Percentiles rank a stretch among this genome's conserved stretches.
These are phyloP conservation scores for Hippasteria phrygiana DNA, from an alignment of 53 echinoderm and acorn worm genomes.

Conservation along the genomic window DNA sequence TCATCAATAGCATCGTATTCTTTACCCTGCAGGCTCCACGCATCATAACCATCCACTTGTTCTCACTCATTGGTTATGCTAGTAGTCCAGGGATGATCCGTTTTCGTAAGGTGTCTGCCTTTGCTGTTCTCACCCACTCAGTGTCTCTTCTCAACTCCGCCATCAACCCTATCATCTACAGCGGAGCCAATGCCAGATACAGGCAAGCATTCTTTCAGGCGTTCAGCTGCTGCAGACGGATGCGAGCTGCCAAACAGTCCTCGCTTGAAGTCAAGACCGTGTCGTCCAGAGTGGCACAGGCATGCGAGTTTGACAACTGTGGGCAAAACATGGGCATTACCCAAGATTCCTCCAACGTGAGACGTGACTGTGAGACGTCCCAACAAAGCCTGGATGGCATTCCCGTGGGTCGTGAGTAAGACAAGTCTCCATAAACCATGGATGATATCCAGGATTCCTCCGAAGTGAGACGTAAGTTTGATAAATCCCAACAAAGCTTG, in stretches of 20 bases:
- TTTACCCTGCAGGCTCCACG: background rate
- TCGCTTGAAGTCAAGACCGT: background rate
- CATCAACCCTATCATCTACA: constrained; percentile 4
- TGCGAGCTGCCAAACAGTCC: background rate
- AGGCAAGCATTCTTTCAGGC: constrained; percentile 7
- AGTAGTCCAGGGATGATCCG: background rate
- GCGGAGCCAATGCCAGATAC: background rate
- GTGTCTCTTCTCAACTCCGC: background rate
- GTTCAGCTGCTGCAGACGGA: background rate
- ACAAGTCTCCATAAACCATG: too few relatives aligned
- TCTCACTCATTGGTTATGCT: background rate
- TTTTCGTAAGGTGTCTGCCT: background rate
- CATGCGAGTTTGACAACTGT: background rate
- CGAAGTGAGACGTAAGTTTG: too few relatives aligned
- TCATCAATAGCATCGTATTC: constrained; percentile 20
- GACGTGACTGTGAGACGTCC: too few relatives aligned
- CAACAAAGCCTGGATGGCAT: too few relatives aligned
- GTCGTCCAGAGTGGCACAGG: background rate
- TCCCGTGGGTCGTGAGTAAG: too few relatives aligned
- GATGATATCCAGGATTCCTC: too few relatives aligned
- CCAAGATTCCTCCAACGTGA: background rate
- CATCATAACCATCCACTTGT: background rate
- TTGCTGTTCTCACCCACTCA: background rate
- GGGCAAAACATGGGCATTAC: background rate
- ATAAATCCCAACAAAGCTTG: too few relatives aligned